Conservation (phyloP, 2,113 vertebrate species). For the Mus musculus region GRCm39 chr5:64465501-64466000, state of each 20-base stretch:
- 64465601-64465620: background rate
- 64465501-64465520: background rate
- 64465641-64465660: background rate
- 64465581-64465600: background rate
- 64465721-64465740: background rate
- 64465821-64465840: background rate
- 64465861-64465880: background rate
- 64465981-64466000: background rate
- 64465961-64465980: background rate
- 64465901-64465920: background rate
- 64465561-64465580: background rate
- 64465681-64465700: background rate
- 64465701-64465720: background rate
- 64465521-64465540: background rate
- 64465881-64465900: background rate
- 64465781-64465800: background rate
- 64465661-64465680: background rate
- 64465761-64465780: background rate
- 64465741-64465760: background rate
- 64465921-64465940: no score
- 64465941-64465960: background rate
- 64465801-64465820: background rate
- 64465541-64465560: background rate
- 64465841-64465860: background rate
- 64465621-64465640: background rate